Evolutionary conservation across 2,888 invertebrate species (phyloP).

Genomic region (Sthenelais limicola): DNA sequence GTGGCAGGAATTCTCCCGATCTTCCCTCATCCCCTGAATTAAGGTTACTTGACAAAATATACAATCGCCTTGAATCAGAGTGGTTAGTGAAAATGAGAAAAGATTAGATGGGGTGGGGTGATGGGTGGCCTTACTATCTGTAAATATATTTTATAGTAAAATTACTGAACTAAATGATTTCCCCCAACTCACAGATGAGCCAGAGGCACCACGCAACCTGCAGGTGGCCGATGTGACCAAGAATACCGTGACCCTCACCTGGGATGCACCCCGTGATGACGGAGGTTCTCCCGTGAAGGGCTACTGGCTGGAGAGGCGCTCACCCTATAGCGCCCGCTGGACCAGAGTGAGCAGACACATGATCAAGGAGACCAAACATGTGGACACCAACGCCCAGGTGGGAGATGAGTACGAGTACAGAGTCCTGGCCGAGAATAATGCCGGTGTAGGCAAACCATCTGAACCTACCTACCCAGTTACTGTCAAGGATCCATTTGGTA

Average conservation of each 20-base stretch:
- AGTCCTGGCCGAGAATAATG: conserved; percentile 88
- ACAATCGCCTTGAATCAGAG: too few species aligned
- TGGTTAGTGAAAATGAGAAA: too few species aligned
- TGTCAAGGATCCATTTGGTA: conserved; percentile 84
- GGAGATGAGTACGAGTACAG: conserved; percentile 81
- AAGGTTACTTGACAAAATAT: too few species aligned
- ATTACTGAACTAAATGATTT: too few species aligned
- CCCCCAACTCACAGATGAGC: conserved; percentile 45
- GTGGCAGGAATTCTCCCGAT: too few species aligned
- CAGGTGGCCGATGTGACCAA: conserved; percentile 61
- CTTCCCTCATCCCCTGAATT: too few species aligned
- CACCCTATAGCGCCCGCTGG: conserved; percentile 74
- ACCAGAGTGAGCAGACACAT: conserved; percentile 50
- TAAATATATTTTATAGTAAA: too few species aligned
- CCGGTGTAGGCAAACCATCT: conserved; percentile 75
- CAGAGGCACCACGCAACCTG: conserved; percentile 51
- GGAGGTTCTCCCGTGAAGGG: conserved; percentile 82
- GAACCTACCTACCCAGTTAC: conserved; percentile 78
- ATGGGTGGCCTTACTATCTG: too few species aligned
- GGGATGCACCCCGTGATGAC: conserved; percentile 84
- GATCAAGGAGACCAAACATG: conserved; percentile 47
- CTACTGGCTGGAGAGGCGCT: conserved; percentile 68
- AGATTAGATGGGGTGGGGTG: too few species aligned
- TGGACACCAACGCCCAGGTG: conserved; percentile 48
- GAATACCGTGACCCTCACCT: conserved; percentile 64